Base-by-base conservation (phyloP, 2,113 vertebrate species). In the Australoheros scitulus region DNA sequence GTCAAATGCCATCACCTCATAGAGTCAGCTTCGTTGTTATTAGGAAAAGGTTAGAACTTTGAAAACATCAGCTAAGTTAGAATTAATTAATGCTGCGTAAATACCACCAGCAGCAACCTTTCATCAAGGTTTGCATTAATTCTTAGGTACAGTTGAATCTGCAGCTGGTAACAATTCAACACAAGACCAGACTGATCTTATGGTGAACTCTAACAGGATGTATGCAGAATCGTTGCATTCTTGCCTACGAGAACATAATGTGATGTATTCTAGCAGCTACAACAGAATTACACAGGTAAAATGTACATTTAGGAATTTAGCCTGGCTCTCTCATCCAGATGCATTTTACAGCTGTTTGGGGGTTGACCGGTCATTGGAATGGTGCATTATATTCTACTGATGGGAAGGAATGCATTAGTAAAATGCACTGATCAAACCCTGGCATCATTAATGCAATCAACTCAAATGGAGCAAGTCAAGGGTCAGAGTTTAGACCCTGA, bases 291-390 rank as follows among this genome's bases (percentile, higher is more conserved):
- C 47, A 77, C 47, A 20, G 36, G 64, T 38, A 85, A 79, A 58
- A 24, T 2, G 20, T 26, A 68, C 34, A 32, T 2, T 59, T 50
- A 9, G 26, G 32, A 26, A 79, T 81, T 34, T 22, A 55, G 63
- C 34, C 72, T 36, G 15, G 60, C 63, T 41, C 7, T 15, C 20
- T 57, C 17, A 26, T 60, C n/a, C 63, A 85, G 68, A 84, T 81
- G 65, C 26, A 18, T 84, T 81, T 82, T 77, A 64, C 89, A 86
- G 84, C 77, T 83, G 84, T 79, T 57, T 24, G n/a, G 15, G 29
- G 41, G 6, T 57, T 1, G 36, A 34, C 41, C 26, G 59, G 10
- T 57, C 63, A 68, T 90, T 87, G 85, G 89, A 84, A 79, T 24
- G 14, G 20, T 14, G n/a, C 18, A 57, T 61, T 29, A 58, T 13